Evolutionary conservation across 2,888 invertebrate genomes (phyloP).

Genomic region (Neoaliturus tenellus): DNA sequence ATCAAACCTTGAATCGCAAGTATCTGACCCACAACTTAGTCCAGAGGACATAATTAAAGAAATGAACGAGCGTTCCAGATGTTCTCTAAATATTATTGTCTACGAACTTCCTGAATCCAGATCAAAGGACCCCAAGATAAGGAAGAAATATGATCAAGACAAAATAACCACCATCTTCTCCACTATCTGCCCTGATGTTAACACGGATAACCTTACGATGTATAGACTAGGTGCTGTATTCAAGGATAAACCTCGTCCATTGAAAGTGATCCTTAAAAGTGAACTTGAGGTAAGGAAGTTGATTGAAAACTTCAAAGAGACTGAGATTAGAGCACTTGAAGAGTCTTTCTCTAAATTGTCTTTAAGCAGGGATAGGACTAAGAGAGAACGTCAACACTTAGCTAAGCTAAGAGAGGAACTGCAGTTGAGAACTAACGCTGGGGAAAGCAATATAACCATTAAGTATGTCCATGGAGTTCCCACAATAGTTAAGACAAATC

Average conservation of each 20-base stretch:
- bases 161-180: neutral
- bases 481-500: neutral
- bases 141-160: neutral
- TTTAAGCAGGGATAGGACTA: constrained; percentile 11
- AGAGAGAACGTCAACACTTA: constrained; percentile 19
- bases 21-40: neutral
- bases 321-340: neutral
- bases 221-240: neutral
- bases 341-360: neutral
- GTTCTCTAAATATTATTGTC: neutral
- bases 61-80: constrained; percentile 9
- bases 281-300: neutral
- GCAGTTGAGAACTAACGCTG: neutral
- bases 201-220: neutral
- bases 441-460: neutral
- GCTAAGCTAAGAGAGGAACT: constrained; percentile 1
- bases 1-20: neutral
- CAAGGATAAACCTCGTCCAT: neutral
- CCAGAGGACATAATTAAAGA: neutral
- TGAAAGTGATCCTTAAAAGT: neutral
- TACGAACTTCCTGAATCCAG: constrained; percentile 17
- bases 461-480: constrained; percentile 22
- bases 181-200: neutral
- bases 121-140: neutral
- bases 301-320: neutral